Conservation (phyloP, 2,113 vertebrate species). For the Nibea coibor region DNA sequence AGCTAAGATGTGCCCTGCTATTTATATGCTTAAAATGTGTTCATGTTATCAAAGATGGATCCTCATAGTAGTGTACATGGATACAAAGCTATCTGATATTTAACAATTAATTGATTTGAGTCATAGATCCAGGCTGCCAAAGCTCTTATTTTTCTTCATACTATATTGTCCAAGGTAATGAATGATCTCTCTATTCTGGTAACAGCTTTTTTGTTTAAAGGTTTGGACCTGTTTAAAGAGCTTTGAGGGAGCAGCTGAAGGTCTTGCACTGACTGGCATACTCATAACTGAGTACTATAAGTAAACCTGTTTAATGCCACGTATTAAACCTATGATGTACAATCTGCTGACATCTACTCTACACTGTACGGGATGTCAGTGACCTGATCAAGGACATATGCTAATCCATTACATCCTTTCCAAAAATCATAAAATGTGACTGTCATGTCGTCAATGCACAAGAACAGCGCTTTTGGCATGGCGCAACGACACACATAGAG, state of each 20-base stretch:
- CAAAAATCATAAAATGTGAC: constrained; percentile 14
- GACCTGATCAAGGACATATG: neutral
- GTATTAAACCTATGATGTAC: neutral
- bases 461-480: neutral
- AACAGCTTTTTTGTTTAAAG: constrained; percentile 4
- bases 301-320: neutral
- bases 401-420: neutral
- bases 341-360: neutral
- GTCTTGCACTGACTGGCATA: neutral
- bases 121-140: neutral
- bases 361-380: neutral
- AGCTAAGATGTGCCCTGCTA: neutral
- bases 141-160: too few relatives aligned
- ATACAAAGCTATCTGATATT: constrained; percentile 2
- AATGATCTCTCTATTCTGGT: constrained; percentile 16
- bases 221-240: constrained; percentile 6
- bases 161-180: constrained; percentile 1
- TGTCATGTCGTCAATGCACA: neutral
- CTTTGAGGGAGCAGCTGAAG: constrained; percentile 11
- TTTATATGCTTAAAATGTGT: neutral
- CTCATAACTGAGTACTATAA: neutral
- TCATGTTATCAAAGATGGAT: neutral
- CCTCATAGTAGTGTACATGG: neutral
- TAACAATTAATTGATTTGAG: neutral
- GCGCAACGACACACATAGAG: neutral